These are phyloP conservation scores for Psephotus haematonotus DNA, from an alignment of 2,113 vertebrate genomes.

Conservation along the genomic window DNA sequence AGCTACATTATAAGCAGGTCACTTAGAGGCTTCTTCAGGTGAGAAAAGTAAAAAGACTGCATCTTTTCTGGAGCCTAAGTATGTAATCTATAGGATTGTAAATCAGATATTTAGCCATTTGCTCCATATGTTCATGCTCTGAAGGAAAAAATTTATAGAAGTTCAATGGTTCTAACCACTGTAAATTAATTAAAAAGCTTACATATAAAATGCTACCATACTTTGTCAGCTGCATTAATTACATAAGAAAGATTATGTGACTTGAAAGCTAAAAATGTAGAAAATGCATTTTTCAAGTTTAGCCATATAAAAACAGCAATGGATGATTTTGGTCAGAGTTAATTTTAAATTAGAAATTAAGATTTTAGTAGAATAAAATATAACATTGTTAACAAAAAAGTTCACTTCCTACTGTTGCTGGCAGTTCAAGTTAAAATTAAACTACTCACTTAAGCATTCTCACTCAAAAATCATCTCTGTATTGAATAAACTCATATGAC, in stretches of 20 bases:
- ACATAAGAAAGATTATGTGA: neutral
- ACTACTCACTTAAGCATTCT: neutral
- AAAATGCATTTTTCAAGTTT: neutral
- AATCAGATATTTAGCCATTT: neutral
- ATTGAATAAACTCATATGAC: slow-evolving; percentile 23
- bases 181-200: neutral
- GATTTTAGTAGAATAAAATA: neutral
- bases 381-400: neutral
- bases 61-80: neutral
- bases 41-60: neutral
- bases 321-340: neutral
- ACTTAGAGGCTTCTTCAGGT: neutral
- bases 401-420: neutral
- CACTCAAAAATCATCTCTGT: neutral
- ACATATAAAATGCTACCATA: neutral
- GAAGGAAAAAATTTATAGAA: neutral
- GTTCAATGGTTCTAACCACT: neutral
- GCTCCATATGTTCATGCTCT: neutral
- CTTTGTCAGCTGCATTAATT: neutral
- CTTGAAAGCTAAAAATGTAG: neutral
- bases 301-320: neutral
- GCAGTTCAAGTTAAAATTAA: slow-evolving; percentile 5
- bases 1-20: neutral
- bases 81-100: neutral
- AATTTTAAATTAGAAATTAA: slow-evolving; percentile 15